Conservation (phyloP, 2,797 vertebrate species). For the Taeniopygia guttata region DNA sequence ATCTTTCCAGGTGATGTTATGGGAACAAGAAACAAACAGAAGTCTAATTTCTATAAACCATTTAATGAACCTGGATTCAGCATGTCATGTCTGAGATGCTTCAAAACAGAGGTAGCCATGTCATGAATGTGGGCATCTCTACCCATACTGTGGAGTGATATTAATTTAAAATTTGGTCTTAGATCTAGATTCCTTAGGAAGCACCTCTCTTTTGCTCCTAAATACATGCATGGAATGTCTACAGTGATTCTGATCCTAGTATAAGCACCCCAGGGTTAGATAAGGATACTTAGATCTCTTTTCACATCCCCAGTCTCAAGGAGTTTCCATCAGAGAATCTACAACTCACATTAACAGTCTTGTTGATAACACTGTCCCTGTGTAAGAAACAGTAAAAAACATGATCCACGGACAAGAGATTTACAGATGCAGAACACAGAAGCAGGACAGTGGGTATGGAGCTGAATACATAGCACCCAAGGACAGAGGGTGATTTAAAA, state of each 20-base stretch:
- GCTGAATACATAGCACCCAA: not conserved
- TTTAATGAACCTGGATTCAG: not conserved
- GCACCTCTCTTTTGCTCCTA: not conserved
- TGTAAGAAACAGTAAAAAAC: not conserved
- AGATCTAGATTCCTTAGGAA: not conserved
- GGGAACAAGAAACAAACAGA: not conserved
- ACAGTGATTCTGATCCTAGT: not conserved
- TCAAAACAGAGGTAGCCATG: not conserved
- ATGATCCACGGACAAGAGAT: not conserved
- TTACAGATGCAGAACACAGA: not conserved
- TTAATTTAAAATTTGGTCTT: not conserved
- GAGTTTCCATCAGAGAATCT: not conserved
- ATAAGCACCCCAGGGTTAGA: not conserved
- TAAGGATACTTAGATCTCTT: not conserved
- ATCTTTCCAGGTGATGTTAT: not conserved
- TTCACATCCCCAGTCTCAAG: not conserved
- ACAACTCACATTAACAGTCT: not conserved
- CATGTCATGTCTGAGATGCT: not conserved
- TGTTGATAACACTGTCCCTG: not conserved
- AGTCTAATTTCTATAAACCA: not conserved
- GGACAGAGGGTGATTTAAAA: not conserved
- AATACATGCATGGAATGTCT: not conserved
- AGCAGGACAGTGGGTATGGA: not conserved
- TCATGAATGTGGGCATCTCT: not conserved
- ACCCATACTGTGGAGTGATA: not conserved